Evolutionary conservation across 2,888 invertebrate species (phyloP).

Genomic region (Lobophora halterata): DNA sequence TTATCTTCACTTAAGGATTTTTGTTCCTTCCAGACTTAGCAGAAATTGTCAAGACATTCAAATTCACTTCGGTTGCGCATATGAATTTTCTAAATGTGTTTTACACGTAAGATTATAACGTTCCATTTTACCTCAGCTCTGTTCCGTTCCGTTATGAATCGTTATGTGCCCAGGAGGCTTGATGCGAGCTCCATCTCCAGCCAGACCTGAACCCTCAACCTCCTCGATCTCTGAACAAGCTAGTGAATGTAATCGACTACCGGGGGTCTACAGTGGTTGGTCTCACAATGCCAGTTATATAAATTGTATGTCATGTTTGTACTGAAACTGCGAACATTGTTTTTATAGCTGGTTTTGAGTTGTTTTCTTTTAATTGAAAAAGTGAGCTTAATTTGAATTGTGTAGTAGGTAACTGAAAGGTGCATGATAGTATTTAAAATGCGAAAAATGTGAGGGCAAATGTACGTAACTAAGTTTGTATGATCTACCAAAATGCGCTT

Average conservation of each 20-base stretch:
- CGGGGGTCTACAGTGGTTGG: conserved; percentile 36
- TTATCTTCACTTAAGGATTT: too few relatives aligned
- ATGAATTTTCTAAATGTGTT: conserved; percentile 7
- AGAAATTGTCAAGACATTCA: too few relatives aligned
- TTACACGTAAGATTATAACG: conserved; percentile 8
- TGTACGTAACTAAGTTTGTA: too few relatives aligned
- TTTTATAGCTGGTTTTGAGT: conserved; percentile 45
- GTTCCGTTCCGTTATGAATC: conserved; percentile 25
- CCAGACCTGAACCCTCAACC: conserved; percentile 33
- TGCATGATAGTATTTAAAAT: background rate
- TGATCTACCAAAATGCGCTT: too few relatives aligned
- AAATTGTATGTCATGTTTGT: conserved; percentile 47
- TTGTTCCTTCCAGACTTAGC: too few relatives aligned
- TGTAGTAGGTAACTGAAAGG: too few relatives aligned
- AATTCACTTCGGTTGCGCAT: too few relatives aligned
- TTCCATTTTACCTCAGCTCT: conserved; percentile 12
- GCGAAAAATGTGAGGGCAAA: background rate
- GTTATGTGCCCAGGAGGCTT: conserved; percentile 41
- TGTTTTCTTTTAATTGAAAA: conserved; percentile 44
- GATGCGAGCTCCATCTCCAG: conserved; percentile 42
- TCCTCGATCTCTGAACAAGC: conserved; percentile 22
- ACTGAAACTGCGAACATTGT: conserved; percentile 43
- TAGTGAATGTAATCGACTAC: conserved; percentile 31
- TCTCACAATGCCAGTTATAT: conserved; percentile 43
- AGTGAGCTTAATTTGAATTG: conserved; percentile 2